phyloP scores from a whole-genome alignment of 2,888 invertebrate species.

The Patella pellucida region DNA sequence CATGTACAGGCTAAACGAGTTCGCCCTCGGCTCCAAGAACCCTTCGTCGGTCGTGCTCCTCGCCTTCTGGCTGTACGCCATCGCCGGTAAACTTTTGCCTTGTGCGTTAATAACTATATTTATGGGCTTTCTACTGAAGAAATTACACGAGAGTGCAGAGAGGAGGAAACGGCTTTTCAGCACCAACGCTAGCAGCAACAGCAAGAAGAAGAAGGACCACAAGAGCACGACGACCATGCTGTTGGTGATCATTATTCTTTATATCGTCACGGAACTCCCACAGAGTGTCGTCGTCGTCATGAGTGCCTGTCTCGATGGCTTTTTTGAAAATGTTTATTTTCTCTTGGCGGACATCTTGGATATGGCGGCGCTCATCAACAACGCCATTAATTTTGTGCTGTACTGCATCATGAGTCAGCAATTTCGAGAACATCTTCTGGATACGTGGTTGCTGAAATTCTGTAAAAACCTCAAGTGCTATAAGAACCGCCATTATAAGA shows the following conservation, averaged over 20 bases:
- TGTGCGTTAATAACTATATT: conserved; percentile 87
- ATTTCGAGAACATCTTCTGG: conserved; percentile 78
- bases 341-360: conserved; percentile 84
- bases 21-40: conserved; percentile 32
- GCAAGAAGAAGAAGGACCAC: conserved; percentile 50
- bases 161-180: conserved; percentile 32
- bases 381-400: conserved; percentile 91
- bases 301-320: conserved; percentile 83
- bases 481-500: not conserved
- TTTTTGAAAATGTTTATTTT: conserved; percentile 77
- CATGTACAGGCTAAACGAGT: conserved; percentile 42
- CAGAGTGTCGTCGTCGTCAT: conserved; percentile 83
- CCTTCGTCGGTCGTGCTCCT: conserved; percentile 31
- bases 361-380: conserved; percentile 88
- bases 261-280: conserved; percentile 90
- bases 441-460: conserved; percentile 70
- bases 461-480: not conserved
- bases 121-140: conserved; percentile 69
- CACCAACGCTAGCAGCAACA: conserved; percentile 27
- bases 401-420: conserved; percentile 95
- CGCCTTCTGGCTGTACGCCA: conserved; percentile 87
- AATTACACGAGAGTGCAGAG: conserved; percentile 60
- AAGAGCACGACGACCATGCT: conserved; percentile 90
- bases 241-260: conserved; percentile 80
- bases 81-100: conserved; percentile 91